Conservation (phyloP, 2,888 invertebrate species). For the Dermolepida albohirtum region DNA sequence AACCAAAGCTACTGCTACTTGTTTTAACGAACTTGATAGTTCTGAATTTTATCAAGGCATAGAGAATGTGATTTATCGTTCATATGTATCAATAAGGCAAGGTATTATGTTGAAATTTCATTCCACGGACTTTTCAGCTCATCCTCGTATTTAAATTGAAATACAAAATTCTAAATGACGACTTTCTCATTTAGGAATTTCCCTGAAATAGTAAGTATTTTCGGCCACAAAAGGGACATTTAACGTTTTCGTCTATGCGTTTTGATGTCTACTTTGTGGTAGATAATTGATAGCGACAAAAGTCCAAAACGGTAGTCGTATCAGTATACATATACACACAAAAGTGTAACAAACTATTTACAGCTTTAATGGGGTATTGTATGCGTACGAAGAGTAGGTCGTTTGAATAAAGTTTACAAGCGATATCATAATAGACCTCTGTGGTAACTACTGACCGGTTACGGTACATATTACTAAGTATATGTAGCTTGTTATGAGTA, state of each 20-base stretch:
- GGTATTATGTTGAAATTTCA: no score
- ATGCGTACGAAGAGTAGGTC: constrained; percentile 36
- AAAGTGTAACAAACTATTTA: constrained; percentile 43
- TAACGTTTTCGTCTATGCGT: constrained; percentile 4
- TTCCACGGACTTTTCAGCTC: no score
- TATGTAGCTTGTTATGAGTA: constrained; percentile 40
- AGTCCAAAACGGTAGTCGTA: constrained; percentile 36
- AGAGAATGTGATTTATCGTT: no score
- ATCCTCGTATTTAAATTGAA: no score
- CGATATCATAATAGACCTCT: constrained; percentile 40
- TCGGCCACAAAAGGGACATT: constrained; percentile 1
- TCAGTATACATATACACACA: constrained; percentile 2
- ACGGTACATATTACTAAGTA: constrained; percentile 41
- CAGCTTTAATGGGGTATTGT: constrained; percentile 44
- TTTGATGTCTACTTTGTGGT: constrained; percentile 27
- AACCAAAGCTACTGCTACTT: no score
- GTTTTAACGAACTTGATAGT: no score
- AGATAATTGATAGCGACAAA: constrained; percentile 30
- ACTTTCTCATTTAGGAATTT: no score
- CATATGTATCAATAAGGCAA: no score
- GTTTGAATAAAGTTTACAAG: constrained; percentile 43
- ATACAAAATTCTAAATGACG: no score
- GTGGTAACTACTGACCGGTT: constrained; percentile 35
- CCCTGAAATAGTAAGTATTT: no score
- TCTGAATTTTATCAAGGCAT: no score